Base-by-base conservation (phyloP, 2,797 vertebrate genomes). In the Euthynnus affinis region DNA sequence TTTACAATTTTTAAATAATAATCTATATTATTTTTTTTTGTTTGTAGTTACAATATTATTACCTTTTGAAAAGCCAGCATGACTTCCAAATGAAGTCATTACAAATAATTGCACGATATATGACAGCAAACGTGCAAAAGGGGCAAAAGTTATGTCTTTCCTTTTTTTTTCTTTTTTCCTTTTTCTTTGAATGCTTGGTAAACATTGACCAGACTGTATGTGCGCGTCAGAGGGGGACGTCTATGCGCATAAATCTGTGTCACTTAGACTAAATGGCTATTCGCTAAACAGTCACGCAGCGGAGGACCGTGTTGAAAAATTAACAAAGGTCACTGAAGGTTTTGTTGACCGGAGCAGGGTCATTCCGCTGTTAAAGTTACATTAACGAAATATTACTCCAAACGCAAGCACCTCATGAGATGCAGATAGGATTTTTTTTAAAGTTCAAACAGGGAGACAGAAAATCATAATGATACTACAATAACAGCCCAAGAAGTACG, bases 291-390 rank as follows among this genome's bases (percentile, higher is more conserved):
- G 86, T 86, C 74, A 86, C 75, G 55, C 87, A 61, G 71, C 51
- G 20, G 29, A 84, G 66, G 68, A 55, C 27, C 57, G 32, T 55
- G 79, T 68, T 78, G 32, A 84, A 91, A 88, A 90, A 90, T 89
- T 75, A 90, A 89, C 86, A 77, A 82, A 89, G 88, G 89, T 86
- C 88, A 87, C 25, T 2, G 23, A 70, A 62, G 65, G 51, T 81
- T 77, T 65, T 78, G 81, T 66, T 66, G 46, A 71, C 61, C n/a
- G 23, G 27, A 71, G 51, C 10, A n/a, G 59, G 70, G 80, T 85
- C 76, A 78, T 68, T 57, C 34, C 14, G 55, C 66, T 72, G 59
- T 80, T 78, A 65, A 22, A 29, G 53, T 23, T 23, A 70, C 62
- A 65, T 62, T 27, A 69, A 72, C 81, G 64, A 59, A 68, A 53